Conservation (phyloP, 2,888 invertebrate species). For the Rambutsinella grinnellia region DNA sequence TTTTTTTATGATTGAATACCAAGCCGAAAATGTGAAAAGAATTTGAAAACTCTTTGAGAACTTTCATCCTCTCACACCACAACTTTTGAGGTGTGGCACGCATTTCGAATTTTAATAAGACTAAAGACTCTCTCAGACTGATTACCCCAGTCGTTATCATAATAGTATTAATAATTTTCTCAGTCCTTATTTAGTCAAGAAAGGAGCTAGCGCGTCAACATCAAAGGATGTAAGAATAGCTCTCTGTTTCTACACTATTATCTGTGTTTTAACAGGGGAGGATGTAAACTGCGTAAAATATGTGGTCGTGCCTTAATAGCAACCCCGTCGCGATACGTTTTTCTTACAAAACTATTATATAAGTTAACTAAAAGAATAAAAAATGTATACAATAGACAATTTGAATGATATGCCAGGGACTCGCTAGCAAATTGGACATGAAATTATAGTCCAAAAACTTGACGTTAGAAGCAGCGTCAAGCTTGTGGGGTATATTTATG, state of each 20-base stretch:
- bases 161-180: neutral
- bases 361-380: constrained; percentile 35
- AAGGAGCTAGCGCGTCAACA: neutral
- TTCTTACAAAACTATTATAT: neutral
- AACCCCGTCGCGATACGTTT: constrained; percentile 27
- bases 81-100: neutral
- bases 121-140: too few species aligned
- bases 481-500: constrained; percentile 10
- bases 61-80: neutral
- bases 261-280: neutral
- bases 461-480: constrained; percentile 11
- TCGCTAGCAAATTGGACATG: constrained; percentile 53
- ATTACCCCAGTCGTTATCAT: neutral
- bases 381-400: constrained; percentile 51
- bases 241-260: too few species aligned
- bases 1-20: neutral
- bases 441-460: constrained; percentile 55
- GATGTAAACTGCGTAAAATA: constrained; percentile 4
- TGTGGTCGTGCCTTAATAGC: constrained; percentile 34
- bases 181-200: neutral
- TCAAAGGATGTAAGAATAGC: neutral
- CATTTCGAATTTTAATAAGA: constrained; percentile 17
- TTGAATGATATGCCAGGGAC: constrained; percentile 41
- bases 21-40: constrained; percentile 21
- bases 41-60: neutral